A percentile compares a stretch with the other conserved stretches of the same genome.
phyloP scores from a whole-genome alignment of 2,113 vertebrate species.

The Noturus placidus region DNA sequence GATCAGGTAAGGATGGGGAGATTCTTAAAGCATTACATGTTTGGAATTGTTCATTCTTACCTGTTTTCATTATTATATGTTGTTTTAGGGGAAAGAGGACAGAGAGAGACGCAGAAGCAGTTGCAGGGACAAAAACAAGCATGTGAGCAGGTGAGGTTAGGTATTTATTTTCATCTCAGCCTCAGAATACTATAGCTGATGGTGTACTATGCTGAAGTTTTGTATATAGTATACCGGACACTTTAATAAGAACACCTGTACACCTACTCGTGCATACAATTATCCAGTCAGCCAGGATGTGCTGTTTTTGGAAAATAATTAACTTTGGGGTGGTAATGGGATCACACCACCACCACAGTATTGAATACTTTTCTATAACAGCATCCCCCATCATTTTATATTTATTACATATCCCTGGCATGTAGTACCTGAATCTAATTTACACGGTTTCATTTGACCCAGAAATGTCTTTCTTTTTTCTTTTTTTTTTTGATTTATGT shows the following conservation, averaged over 20 bases:
- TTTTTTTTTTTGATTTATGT: conserved; percentile 8
- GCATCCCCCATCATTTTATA: neutral
- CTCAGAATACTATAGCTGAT: no score
- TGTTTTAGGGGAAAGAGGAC: conserved; percentile 9
- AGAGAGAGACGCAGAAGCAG: neutral
- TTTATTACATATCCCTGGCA: neutral
- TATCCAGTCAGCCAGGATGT: neutral
- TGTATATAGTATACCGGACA: neutral
- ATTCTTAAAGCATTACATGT: neutral
- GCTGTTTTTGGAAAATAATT: neutral
- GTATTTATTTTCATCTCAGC: neutral
- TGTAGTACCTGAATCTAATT: neutral
- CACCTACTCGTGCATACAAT: neutral
- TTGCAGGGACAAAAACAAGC: neutral
- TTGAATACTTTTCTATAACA: neutral
- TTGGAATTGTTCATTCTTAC: neutral
- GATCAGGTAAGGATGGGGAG: conserved; percentile 64
- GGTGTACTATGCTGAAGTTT: neutral
- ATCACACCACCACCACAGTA: neutral
- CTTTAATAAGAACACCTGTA: neutral
- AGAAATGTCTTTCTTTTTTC: neutral
- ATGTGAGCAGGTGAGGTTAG: neutral
- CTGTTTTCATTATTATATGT: neutral
- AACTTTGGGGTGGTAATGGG: neutral
- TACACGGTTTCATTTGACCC: neutral